These are phyloP conservation scores for Hemaris fuciformis DNA, from an alignment of 2,888 invertebrate genomes.

Conservation along the genomic window DNA sequence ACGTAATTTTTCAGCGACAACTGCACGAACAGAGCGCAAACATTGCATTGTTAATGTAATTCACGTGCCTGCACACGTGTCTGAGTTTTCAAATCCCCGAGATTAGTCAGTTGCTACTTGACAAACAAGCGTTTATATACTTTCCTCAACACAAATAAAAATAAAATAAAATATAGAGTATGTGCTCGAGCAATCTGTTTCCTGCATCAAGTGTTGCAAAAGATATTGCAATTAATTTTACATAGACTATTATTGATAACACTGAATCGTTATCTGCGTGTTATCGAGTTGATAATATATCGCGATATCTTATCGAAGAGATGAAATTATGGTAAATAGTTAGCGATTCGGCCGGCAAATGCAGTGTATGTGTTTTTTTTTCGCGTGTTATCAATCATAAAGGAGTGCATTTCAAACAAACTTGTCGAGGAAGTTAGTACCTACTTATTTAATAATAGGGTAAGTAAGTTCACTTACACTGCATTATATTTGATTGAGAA, in stretches of 20 bases:
- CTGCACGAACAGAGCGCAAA: neutral
- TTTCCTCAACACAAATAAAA: too few relatives aligned
- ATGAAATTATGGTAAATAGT: conserved; percentile 67
- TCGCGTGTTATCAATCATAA: conserved; percentile 47
- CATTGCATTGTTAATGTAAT: neutral
- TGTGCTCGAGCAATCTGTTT: neutral
- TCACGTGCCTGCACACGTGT: too few relatives aligned
- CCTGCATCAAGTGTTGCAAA: neutral
- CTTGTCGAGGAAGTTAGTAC: conserved; percentile 36
- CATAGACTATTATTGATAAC: conserved; percentile 40
- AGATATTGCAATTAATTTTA: conserved; percentile 9
- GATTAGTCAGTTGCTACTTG: too few relatives aligned
- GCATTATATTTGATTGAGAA: neutral
- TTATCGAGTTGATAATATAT: conserved; percentile 27
- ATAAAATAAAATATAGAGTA: neutral
- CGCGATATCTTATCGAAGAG: conserved; percentile 52
- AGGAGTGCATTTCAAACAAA: conserved; percentile 43
- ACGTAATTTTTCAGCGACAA: too few relatives aligned
- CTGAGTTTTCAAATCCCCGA: too few relatives aligned
- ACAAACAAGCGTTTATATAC: neutral
- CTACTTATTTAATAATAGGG: conserved; percentile 22
- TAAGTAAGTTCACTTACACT: conserved; percentile 20
- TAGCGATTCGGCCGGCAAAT: conserved; percentile 32
- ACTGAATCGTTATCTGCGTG: conserved; percentile 40
- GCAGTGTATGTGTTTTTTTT: conserved; percentile 44